Percentiles rank a stretch among this genome's conserved stretches.
phyloP scores from a whole-genome alignment of 2,888 invertebrate genomes.

The Scelioninae gen. 1 region DNA sequence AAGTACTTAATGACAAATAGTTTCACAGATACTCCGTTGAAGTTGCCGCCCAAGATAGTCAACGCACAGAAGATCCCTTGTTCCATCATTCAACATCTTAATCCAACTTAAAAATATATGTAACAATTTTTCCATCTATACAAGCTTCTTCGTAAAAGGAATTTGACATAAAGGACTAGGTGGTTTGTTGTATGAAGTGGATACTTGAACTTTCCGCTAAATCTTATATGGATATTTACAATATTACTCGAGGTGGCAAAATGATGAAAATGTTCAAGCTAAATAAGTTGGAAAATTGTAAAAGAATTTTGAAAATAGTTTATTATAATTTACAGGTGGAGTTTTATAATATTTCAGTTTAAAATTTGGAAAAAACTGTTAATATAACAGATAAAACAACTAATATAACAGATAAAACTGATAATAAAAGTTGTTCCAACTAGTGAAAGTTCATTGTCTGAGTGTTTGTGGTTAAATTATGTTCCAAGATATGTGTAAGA shows the following conservation, averaged over 20 bases:
- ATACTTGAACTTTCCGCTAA: constrained; percentile 29
- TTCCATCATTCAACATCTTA: constrained; percentile 36
- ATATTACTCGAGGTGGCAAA: constrained; percentile 12
- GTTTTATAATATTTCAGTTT: no score
- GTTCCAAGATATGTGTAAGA: no score
- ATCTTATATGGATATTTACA: constrained; percentile 33
- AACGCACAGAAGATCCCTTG: constrained; percentile 11
- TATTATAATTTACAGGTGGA: no score
- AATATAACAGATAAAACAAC: no score
- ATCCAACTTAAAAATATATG: constrained; percentile 44
- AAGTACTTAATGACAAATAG: constrained; percentile 60
- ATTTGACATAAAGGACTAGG: constrained; percentile 50
- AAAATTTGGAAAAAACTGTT: no score
- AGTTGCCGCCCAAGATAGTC: constrained; percentile 33
- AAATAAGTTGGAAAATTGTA: neutral
- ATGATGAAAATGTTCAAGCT: constrained; percentile 6
- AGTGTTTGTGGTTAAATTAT: no score
- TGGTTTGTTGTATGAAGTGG: constrained; percentile 33
- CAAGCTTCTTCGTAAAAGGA: constrained; percentile 32
- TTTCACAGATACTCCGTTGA: constrained; percentile 39
- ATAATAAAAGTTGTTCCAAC: no score
- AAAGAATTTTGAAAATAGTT: no score
- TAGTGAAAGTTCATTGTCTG: no score
- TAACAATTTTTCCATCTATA: constrained; percentile 39
- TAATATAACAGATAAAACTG: no score